Evolutionary conservation across 2,113 vertebrate genomes (phyloP), one percentile per base, ranked within the genome.

Genomic region (Gopherus evgoodei): DNA sequence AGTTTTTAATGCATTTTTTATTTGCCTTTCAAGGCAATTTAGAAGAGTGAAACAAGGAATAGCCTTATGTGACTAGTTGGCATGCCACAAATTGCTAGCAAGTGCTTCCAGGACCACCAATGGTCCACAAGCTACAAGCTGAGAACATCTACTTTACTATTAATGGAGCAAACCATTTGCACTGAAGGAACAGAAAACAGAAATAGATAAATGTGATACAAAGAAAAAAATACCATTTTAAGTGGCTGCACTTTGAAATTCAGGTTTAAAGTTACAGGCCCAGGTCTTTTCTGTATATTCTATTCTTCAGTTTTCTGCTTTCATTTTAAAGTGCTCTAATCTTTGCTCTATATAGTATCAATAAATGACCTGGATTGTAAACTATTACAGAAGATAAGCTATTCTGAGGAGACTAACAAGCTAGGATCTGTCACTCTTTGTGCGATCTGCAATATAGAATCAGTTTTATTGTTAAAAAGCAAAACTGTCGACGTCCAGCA

Each of bases 1-100:
- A 38, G 3, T 59, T 90, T 90, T 94, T 75, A 86, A 89, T 76
- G 76, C 82, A 69, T 91, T 96, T 95, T 94, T 88, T 91, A 96
- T 93, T 75, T 90, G 69, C 57, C 57, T 90, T 97, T 94, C 89
- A 22, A 78, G 89, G 86, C 81, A 90, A 57, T 84, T 11, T 42
- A 29, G 38, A 91, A 90, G 90, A n/a, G 35, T 29, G 57, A 8
- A 54, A 88, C 88, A 88, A 19, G 80, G 81, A 93, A 0, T 56
- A 92, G 90, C 84, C 86, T 29, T 38, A 29, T 5, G 84, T 47
- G 88, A 96, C 90, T 90, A 92, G 87, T 19, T 57, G 50, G 80
- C 11, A 49, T 1, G 42, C 49, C 56, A 89, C 1, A 2, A 84
- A n/a, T 1, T 1, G 82, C 87, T 62, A 81, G 49, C 91, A 96